Evolutionary conservation across 2,797 vertebrate genomes (phyloP).

Genomic region (Rhinoraja longicauda): DNA sequence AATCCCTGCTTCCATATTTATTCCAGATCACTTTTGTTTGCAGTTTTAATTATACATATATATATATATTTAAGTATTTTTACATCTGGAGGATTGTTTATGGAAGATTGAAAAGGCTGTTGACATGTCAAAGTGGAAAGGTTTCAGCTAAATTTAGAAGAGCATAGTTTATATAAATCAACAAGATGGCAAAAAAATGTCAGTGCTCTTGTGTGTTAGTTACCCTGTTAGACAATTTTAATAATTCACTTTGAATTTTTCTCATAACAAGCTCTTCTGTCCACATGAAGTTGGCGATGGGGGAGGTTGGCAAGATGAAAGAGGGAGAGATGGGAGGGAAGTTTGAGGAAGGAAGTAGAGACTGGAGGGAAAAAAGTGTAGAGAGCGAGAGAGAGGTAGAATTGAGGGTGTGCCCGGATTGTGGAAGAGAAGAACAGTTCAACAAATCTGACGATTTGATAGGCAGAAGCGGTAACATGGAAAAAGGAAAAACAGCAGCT

Average conservation of each 20-base stretch:
- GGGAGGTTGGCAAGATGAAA: not conserved
- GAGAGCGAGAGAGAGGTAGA: too few species aligned
- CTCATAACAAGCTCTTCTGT: not conserved
- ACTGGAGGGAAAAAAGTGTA: not conserved
- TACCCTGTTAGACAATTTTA: not conserved
- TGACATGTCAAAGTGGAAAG: not conserved
- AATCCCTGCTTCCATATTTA: not conserved
- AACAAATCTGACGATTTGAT: too few species aligned
- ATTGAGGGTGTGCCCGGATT: not conserved
- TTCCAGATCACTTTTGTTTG: not conserved
- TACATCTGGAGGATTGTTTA: not conserved
- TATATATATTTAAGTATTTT: not conserved
- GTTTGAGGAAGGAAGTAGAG: not conserved
- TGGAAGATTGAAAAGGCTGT: not conserved
- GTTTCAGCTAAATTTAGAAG: not conserved
- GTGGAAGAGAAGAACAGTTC: too few species aligned
- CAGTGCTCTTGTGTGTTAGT: not conserved
- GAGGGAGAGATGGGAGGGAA: not conserved
- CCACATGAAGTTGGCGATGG: too few species aligned
- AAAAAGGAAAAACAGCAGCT: not conserved
- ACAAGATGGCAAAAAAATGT: not conserved
- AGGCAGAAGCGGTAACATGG: not conserved
- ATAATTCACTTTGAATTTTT: not conserved
- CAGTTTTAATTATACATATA: not conserved
- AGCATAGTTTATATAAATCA: not conserved